Conservation (phyloP, 2,888 invertebrate genomes). For the Malacosoma neustria region DNA sequence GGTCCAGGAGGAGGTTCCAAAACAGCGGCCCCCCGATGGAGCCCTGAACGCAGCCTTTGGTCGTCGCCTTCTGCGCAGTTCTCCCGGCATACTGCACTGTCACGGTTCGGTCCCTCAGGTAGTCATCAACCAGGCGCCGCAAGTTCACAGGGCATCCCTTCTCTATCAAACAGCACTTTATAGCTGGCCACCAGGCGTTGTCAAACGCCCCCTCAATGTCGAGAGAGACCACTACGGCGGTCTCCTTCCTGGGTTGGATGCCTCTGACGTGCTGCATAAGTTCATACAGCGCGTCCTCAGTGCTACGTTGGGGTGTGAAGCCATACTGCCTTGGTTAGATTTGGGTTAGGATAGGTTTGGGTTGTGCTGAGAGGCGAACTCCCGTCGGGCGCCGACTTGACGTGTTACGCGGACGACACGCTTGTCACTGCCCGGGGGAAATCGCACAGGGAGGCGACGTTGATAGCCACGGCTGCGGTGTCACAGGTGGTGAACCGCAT, state of each 20-base stretch:
- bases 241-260: background rate
- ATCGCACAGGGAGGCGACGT: no score
- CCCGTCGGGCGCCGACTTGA: no score
- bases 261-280: background rate
- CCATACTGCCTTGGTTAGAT: constrained; percentile 9
- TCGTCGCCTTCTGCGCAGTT: background rate
- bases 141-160: background rate
- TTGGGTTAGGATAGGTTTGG: constrained; percentile 11
- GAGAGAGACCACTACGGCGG: constrained; percentile 3
- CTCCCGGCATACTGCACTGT: background rate
- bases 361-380: constrained; percentile 1
- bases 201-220: constrained; percentile 2
- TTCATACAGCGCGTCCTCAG: constrained; percentile 6
- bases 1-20: constrained; percentile 7
- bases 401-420: no score
- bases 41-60: constrained; percentile 4
- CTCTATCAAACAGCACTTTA: background rate
- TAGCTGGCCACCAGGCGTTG: constrained; percentile 6
- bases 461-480: no score
- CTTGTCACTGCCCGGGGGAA: no score
- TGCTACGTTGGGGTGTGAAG: constrained; percentile 6
- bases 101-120: background rate
- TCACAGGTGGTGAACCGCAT: no score
- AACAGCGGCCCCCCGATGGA: constrained; percentile 3
- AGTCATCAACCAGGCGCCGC: background rate